A percentile compares a stretch with the other conserved stretches of the same genome.
These are phyloP conservation scores for Callorhinus ursinus DNA, from an alignment of 2,113 vertebrate genomes.

Conservation along the genomic window DNA sequence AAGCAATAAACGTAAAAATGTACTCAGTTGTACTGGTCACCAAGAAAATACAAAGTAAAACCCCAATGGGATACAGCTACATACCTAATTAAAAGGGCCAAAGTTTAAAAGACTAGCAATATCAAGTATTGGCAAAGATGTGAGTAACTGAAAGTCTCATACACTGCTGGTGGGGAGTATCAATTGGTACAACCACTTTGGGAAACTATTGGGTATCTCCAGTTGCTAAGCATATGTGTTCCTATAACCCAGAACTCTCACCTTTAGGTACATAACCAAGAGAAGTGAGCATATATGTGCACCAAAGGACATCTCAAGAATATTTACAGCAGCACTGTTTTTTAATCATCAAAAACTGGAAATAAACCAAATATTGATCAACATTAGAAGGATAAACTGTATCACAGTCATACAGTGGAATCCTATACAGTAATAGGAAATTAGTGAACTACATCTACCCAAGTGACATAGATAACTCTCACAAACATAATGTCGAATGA, in stretches of 20 bases:
- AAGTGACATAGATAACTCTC: slow-evolving; percentile 11
- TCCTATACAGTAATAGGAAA: slow-evolving; percentile 17
- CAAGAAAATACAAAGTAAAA: slow-evolving; percentile 41
- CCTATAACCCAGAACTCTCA: neutral
- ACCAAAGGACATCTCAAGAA: slow-evolving; percentile 18
- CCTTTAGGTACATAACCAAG: neutral
- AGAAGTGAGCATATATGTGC: neutral
- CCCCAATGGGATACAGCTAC: neutral
- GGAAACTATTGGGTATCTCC: neutral
- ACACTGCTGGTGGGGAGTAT: neutral
- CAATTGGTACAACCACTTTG: neutral
- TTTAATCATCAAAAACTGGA: neutral
- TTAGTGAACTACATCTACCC: neutral
- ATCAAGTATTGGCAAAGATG: neutral
- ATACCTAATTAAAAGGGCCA: neutral
- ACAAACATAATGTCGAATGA: neutral
- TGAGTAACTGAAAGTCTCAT: neutral
- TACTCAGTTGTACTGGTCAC: neutral
- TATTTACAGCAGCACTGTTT: neutral
- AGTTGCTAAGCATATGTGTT: neutral
- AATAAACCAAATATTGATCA: slow-evolving; percentile 17
- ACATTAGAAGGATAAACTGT: neutral
- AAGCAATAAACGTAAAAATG: slow-evolving; percentile 15
- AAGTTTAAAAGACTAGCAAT: slow-evolving; percentile 14
- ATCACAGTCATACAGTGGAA: neutral